Percentiles rank a stretch among this genome's conserved stretches.
Evolutionary conservation across 2,888 invertebrate species (phyloP).

Genomic region (Drosophila longiperda): DNA sequence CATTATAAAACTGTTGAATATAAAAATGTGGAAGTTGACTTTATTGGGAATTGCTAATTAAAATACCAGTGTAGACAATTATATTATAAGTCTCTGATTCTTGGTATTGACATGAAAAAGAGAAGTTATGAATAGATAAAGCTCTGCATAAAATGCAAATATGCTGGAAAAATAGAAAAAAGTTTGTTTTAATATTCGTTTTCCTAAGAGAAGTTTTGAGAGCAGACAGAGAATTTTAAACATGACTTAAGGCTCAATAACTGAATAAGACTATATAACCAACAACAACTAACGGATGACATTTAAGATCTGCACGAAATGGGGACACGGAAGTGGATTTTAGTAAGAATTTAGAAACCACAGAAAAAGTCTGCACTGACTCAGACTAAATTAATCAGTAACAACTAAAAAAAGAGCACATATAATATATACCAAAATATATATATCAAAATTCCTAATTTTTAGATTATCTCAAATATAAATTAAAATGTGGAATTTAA

Average conservation of each 20-base stretch:
- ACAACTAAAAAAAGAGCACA: background rate
- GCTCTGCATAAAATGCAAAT: background rate
- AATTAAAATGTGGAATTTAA: constrained; percentile 10
- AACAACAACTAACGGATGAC: background rate
- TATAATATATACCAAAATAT: background rate
- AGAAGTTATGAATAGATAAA: background rate
- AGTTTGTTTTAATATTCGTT: background rate
- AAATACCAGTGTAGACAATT: background rate
- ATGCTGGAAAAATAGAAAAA: background rate
- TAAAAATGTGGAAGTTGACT: background rate
- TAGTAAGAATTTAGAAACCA: background rate
- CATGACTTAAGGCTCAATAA: background rate
- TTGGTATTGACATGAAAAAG: background rate
- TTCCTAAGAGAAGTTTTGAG: background rate
- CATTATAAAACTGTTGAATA: background rate
- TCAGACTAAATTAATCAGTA: background rate
- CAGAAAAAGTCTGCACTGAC: background rate
- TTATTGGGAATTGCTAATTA: too few relatives aligned
- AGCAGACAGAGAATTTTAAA: background rate
- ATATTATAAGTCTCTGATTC: background rate
- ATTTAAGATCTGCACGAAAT: background rate
- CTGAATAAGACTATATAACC: background rate
- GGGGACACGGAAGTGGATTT: background rate
- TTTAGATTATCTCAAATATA: background rate
- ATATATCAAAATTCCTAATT: background rate